Evolutionary conservation across 2,797 vertebrate species (phyloP).

Genomic region (Cossypha polioptera): DNA sequence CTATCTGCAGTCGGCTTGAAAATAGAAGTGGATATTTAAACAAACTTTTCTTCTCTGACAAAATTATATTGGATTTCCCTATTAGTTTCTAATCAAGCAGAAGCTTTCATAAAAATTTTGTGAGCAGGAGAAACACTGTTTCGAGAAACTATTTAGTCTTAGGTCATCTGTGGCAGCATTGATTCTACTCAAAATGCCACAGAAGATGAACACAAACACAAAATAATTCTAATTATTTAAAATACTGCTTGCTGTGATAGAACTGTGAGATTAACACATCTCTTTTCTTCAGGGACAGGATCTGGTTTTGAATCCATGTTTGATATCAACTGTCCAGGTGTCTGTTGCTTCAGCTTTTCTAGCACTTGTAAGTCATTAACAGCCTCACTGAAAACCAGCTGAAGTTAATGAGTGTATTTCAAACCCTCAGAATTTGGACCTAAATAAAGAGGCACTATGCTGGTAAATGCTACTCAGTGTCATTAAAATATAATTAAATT

Average conservation of each 20-base stretch:
- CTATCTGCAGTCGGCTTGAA: not conserved
- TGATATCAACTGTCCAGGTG: not conserved
- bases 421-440: not conserved
- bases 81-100: not conserved
- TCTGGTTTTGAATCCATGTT: not conserved
- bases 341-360: not conserved
- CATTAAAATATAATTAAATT: not conserved
- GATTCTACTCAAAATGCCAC: not conserved
- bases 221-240: not conserved
- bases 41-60: not conserved
- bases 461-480: not conserved
- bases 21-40: not conserved
- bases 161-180: not conserved
- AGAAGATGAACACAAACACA: not conserved
- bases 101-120: not conserved
- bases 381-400: not conserved
- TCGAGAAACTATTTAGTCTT: not conserved
- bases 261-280: not conserved
- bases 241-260: not conserved
- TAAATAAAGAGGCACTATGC: not conserved
- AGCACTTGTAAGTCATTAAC: not conserved
- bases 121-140: not conserved
- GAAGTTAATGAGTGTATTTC: not conserved
- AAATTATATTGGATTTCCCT: not conserved
- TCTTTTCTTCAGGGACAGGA: not conserved